Evolutionary conservation across 2,888 invertebrate species (phyloP).

Genomic region (Stenichneumon culpator): DNA sequence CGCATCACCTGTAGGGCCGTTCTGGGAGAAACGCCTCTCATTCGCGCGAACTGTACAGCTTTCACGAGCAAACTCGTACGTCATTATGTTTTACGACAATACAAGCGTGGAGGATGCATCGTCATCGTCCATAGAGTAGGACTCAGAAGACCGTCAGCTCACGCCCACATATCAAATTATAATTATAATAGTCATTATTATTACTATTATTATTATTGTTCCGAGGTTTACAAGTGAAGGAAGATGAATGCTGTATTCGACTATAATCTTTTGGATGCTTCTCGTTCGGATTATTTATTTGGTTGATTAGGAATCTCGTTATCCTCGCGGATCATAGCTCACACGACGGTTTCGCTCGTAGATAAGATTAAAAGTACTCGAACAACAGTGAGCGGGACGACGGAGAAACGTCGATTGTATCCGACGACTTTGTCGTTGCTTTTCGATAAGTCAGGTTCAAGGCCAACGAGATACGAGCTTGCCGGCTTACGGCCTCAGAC

Average conservation of each 20-base stretch:
- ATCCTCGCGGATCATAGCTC: constrained; percentile 19
- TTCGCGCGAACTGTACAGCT: constrained; percentile 1
- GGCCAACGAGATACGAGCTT: constrained; percentile 68
- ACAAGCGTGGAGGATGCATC: not conserved
- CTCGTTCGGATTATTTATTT: not conserved
- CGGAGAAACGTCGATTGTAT: not conserved
- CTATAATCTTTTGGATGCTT: not conserved
- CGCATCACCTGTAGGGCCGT: constrained; percentile 30
- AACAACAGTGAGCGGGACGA: not conserved
- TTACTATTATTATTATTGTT: too few species aligned
- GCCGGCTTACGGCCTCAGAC: constrained; percentile 31
- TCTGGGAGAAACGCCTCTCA: not conserved
- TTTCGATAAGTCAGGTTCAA: constrained; percentile 71
- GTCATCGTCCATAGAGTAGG: not conserved
- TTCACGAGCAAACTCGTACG: not conserved
- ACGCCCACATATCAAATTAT: not conserved
- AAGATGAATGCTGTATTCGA: not conserved
- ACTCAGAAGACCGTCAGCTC: not conserved
- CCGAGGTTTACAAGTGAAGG: not conserved
- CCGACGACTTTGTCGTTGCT: constrained; percentile 40
- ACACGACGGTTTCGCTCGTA: constrained; percentile 30
- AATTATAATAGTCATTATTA: too few species aligned
- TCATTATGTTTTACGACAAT: constrained; percentile 3
- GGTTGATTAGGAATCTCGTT: constrained; percentile 12
- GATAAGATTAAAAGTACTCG: constrained; percentile 40